Percentiles rank a stretch among this genome's conserved stretches.
Evolutionary conservation across 2,797 vertebrate species (phyloP).

Genomic region (Microctenopoma lineatum): DNA sequence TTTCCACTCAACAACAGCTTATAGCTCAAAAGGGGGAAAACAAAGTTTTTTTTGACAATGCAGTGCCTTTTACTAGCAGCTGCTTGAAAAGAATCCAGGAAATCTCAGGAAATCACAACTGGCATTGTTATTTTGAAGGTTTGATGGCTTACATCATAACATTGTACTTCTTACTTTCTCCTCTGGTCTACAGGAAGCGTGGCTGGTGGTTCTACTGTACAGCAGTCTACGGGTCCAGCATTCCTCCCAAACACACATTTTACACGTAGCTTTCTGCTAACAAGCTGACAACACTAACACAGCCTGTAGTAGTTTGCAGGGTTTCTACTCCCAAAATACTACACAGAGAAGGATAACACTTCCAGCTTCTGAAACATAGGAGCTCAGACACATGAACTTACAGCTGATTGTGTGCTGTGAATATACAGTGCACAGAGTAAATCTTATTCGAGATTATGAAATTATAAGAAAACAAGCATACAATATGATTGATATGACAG

Average conservation of each 20-base stretch:
- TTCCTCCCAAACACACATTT: constrained; percentile 59
- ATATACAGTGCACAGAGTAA: constrained; percentile 2
- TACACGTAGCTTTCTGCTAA: constrained; percentile 54
- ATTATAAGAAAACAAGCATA: background rate
- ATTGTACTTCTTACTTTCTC: constrained; percentile 59
- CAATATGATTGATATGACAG: background rate
- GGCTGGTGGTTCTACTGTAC: constrained; percentile 37
- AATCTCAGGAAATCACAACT: constrained; percentile 77
- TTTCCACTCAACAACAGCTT: constrained; percentile 66
- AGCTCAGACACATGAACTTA: constrained; percentile 11
- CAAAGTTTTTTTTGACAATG: constrained; percentile 45
- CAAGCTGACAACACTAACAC: constrained; percentile 67
- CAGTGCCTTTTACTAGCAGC: constrained; percentile 59
- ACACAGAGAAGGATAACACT: constrained; percentile 13
- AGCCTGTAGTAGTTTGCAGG: constrained; percentile 39
- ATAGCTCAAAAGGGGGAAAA: constrained; percentile 30
- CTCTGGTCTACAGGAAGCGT: constrained; percentile 51
- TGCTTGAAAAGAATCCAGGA: constrained; percentile 58
- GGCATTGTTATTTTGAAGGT: constrained; percentile 76
- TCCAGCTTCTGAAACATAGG: constrained; percentile 3
- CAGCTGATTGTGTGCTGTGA: constrained; percentile 8
- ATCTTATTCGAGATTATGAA: background rate
- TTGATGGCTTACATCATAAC: constrained; percentile 77
- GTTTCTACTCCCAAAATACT: constrained; percentile 36
- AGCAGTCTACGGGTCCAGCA: constrained; percentile 53